Conservation (phyloP, 2,888 invertebrate species). For the Watsonalla binaria region DNA sequence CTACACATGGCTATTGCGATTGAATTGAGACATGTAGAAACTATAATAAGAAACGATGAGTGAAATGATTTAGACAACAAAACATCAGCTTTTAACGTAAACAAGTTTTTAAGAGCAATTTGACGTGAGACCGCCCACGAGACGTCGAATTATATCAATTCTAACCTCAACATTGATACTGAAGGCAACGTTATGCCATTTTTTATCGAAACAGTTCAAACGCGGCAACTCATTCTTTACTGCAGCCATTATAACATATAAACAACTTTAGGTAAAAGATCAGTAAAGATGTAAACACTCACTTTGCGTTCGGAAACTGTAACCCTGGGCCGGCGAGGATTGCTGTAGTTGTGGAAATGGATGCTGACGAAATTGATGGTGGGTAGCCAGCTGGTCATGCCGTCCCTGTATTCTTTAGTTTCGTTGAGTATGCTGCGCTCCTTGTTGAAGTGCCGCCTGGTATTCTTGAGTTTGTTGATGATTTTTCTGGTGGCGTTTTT, state of each 20-base stretch:
- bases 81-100: not conserved
- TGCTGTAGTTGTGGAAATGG: slow-evolving; percentile 54
- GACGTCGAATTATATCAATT: slow-evolving; percentile 1
- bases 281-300: slow-evolving; percentile 25
- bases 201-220: not conserved
- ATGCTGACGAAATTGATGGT: slow-evolving; percentile 66
- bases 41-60: not conserved
- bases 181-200: not conserved
- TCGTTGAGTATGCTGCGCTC: slow-evolving; percentile 51
- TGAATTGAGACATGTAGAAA: not conserved
- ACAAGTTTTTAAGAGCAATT: slow-evolving; percentile 1
- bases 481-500: slow-evolving; percentile 56
- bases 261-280: slow-evolving; percentile 1
- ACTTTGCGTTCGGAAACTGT: slow-evolving; percentile 59
- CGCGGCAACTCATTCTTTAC: not conserved
- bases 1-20: not conserved
- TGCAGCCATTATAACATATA: not conserved
- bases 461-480: slow-evolving; percentile 56
- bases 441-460: slow-evolving; percentile 53
- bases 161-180: slow-evolving; percentile 2
- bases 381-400: slow-evolving; percentile 65
- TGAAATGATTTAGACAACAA: slow-evolving; percentile 1
- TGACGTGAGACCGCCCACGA: slow-evolving; percentile 1
- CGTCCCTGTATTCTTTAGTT: slow-evolving; percentile 53
- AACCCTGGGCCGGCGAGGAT: slow-evolving; percentile 32